phyloP scores from a whole-genome alignment of 2,888 invertebrate species.

The Dryadula phaetusa region DNA sequence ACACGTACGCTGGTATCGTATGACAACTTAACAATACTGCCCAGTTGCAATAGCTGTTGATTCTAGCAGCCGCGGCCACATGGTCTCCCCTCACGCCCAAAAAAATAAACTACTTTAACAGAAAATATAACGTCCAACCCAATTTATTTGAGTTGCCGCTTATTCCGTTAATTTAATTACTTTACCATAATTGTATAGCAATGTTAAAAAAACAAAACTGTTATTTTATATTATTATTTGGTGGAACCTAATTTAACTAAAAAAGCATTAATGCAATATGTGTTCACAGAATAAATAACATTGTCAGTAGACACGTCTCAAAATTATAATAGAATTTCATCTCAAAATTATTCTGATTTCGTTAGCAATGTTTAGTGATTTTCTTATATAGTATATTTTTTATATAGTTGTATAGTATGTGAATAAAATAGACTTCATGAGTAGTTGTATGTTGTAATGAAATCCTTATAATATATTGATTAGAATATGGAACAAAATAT shows the following conservation, averaged over 20 bases:
- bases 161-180: slow-evolving; percentile 42
- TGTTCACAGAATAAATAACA: background rate
- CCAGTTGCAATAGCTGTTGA: slow-evolving; percentile 37
- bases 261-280: slow-evolving; percentile 5
- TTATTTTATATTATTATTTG: background rate
- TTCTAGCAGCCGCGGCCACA: slow-evolving; percentile 58
- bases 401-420: no score
- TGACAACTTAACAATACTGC: slow-evolving; percentile 45
- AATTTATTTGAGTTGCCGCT: slow-evolving; percentile 56
- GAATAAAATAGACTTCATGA: no score
- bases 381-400: background rate
- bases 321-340: no score
- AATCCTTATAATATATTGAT: no score
- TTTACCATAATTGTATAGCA: background rate
- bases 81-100: slow-evolving; percentile 72
- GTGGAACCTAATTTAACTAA: slow-evolving; percentile 1
- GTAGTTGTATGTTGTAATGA: no score
- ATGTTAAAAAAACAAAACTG: background rate
- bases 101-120: slow-evolving; percentile 80
- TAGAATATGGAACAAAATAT: no score
- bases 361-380: background rate
- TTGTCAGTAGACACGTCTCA: no score
- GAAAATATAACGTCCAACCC: slow-evolving; percentile 60
- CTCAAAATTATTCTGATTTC: background rate
- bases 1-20: slow-evolving; percentile 36